Conservation (phyloP, 2,113 vertebrate species). For the Agapornis roseicollis region DNA sequence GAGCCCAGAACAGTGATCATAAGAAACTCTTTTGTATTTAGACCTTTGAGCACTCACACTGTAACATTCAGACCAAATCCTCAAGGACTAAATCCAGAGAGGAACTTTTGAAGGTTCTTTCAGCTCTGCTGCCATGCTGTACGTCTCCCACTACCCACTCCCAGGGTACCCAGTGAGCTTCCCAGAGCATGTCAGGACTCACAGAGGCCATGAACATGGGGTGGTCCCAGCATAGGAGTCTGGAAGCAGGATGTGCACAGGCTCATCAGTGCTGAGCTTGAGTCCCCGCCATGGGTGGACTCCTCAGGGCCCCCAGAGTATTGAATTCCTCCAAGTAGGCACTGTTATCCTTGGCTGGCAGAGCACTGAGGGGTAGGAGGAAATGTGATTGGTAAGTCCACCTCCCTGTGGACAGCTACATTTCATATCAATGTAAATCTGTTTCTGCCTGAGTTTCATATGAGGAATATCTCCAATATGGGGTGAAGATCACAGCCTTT, state of each 20-base stretch:
- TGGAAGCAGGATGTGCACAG: background rate
- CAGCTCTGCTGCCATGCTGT: background rate
- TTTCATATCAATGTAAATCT: background rate
- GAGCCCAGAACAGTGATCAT: background rate
- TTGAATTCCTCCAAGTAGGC: background rate
- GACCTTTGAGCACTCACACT: background rate
- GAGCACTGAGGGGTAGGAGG: background rate
- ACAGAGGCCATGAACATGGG: fast-evolving
- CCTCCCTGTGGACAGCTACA: background rate
- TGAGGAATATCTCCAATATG: background rate
- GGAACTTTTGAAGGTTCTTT: background rate
- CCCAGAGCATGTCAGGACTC: fast-evolving
- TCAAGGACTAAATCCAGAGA: background rate
- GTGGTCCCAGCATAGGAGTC: too few species aligned
- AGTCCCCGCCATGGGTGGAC: background rate
- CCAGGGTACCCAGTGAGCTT: background rate
- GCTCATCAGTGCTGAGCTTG: background rate
- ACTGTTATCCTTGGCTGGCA: background rate
- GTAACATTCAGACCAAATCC: background rate
- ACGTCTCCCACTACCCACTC: background rate
- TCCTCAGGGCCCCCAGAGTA: background rate
- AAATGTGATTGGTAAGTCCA: background rate
- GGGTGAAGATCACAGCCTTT: background rate
- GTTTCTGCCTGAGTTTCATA: background rate
- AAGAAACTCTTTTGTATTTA: background rate